These are phyloP conservation scores for Microchirus variegatus DNA, from an alignment of 2,797 vertebrate species.

Conservation along the genomic window DNA sequence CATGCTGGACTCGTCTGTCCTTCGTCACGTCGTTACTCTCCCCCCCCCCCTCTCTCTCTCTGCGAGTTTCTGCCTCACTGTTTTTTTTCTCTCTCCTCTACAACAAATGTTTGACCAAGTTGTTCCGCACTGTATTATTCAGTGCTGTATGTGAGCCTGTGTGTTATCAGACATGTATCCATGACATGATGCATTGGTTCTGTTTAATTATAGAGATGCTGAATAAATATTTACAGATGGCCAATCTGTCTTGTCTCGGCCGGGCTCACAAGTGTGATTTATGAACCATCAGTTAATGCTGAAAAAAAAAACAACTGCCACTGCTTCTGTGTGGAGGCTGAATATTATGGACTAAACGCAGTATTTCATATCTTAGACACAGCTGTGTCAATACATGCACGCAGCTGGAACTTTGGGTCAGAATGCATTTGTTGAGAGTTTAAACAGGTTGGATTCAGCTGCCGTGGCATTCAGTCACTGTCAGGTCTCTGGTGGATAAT, in stretches of 20 bases:
- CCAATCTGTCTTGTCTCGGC: conserved; percentile 66
- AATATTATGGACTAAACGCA: conserved; percentile 13
- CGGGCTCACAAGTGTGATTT: conserved; percentile 74
- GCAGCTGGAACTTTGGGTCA: neutral
- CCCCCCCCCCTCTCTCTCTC: conserved; percentile 8
- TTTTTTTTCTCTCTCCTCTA: conserved; percentile 38
- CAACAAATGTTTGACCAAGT: conserved; percentile 81
- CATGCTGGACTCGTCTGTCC: conserved; percentile 52
- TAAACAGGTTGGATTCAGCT: conserved; percentile 26
- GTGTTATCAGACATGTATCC: conserved; percentile 63
- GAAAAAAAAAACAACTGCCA: conserved; percentile 49
- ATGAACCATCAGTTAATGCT: conserved; percentile 70
- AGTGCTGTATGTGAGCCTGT: conserved; percentile 52
- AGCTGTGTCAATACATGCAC: conserved; percentile 7
- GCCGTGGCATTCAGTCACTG: conserved; percentile 24
- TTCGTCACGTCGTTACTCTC: conserved; percentile 21
- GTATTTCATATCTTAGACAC: conserved; percentile 5
- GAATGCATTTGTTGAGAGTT: conserved; percentile 23
- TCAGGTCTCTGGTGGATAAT: neutral
- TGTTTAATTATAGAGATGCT: conserved; percentile 82
- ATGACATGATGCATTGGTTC: conserved; percentile 78
- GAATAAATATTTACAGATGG: conserved; percentile 85
- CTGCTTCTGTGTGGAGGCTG: conserved; percentile 46
- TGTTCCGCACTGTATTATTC: conserved; percentile 74
- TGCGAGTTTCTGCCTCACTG: too few species aligned